Base-by-base conservation (phyloP, 2,797 vertebrate genomes). In the Malurus leucopterus region DNA sequence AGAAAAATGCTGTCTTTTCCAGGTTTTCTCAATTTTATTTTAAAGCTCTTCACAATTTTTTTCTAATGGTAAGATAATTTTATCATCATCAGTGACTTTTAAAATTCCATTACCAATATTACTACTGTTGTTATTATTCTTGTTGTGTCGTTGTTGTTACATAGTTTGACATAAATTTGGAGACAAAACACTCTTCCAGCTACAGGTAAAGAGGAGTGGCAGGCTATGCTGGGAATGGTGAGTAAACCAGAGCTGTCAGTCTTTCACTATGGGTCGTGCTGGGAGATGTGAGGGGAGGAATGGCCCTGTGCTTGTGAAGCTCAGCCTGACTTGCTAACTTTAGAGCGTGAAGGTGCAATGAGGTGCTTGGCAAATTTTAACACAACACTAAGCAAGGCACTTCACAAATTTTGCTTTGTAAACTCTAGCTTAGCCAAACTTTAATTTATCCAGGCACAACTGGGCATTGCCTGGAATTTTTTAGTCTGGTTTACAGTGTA, bases 101-200 rank as follows among this genome's bases (percentile, higher is more conserved):
- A 7, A 53, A 47, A 11, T 47, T 53, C 23, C 41, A 22, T 41
- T n/a, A 17, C 13, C 8, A 41, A 6, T 30, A 34, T 8, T 40
- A 11, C 7, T 0, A 0, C 44, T 38, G 3, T 32, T 70, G 3
- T n/a, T 57, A 2, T 15, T 64, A 3, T 24, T 77, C 0, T 17
- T 36, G 2, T 44, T 16, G 3, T 26, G 2, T 2, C 20, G 21
- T 20, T 43, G 6, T 6, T 78, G 13, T 32, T 75, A 47, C 1
- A 59, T 41, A 67, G 13, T 62, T 55, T 57, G 41, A 43, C 7
- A 14, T 63, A 27, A 63, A 61, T 26, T 29, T 73, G 68, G 53
- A 76, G 61, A 50, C 41, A 41, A 72, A 91, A 27, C 21, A 15
- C 12, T 63, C 1, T 78, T 73, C 34, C 59, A 49, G 24, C 47